These are phyloP conservation scores for Cylindroiulus punctatus DNA, from an alignment of 2,888 invertebrate genomes.

Conservation along the genomic window DNA sequence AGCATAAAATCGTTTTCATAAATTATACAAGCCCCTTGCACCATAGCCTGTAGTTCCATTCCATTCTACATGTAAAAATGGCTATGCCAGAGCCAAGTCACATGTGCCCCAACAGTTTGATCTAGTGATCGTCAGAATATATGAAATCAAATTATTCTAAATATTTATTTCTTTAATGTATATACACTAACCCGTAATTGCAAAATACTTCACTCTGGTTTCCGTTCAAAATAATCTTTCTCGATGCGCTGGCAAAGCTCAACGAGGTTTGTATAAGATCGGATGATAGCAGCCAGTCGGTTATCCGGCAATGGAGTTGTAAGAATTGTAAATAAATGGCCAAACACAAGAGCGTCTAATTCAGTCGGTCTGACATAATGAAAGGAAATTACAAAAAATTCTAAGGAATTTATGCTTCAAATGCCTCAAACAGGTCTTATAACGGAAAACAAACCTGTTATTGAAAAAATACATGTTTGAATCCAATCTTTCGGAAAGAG, in stretches of 20 bases:
- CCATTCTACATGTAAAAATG: too few species aligned
- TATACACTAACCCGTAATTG: background rate
- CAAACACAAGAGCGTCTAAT: conserved; percentile 94
- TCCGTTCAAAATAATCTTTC: conserved; percentile 66
- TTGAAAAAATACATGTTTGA: conserved; percentile 79
- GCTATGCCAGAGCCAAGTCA: too few species aligned
- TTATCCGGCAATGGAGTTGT: conserved; percentile 88
- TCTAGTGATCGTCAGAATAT: too few species aligned
- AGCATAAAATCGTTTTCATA: too few species aligned
- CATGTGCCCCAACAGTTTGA: too few species aligned
- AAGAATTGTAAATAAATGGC: conserved; percentile 93
- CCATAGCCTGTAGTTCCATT: too few species aligned
- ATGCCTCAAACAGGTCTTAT: background rate
- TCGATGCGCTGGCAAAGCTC: conserved; percentile 86
- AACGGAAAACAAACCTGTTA: conserved; percentile 61
- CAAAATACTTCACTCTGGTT: conserved; percentile 50
- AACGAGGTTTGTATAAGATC: conserved; percentile 80
- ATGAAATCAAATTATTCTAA: background rate
- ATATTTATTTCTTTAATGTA: background rate
- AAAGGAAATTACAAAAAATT: background rate
- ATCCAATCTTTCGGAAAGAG: conserved; percentile 84
- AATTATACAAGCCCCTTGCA: too few species aligned
- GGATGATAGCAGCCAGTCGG: conserved; percentile 81
- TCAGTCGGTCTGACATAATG: conserved; percentile 83
- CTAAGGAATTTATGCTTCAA: conserved; percentile 51